Conservation (phyloP, 2,113 vertebrate species). For the Dasyprocta punctata region DNA sequence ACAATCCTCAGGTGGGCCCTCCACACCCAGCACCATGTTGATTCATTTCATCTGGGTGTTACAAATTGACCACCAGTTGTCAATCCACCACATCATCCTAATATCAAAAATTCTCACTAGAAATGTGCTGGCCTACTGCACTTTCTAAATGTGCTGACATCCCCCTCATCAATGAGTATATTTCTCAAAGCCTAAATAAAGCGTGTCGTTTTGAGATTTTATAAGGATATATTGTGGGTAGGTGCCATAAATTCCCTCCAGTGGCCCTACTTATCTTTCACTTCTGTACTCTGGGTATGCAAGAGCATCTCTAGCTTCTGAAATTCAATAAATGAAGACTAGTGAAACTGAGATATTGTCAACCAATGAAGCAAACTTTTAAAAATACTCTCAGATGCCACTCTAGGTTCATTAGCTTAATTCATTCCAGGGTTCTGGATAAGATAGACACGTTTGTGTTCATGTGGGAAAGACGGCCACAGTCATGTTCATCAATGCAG, state of each 20-base stretch:
- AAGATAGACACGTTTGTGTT: neutral
- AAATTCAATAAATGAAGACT: neutral
- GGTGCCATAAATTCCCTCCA: neutral
- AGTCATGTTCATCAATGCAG: neutral
- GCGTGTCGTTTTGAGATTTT: neutral
- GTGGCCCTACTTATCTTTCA: neutral
- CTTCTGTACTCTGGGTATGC: neutral
- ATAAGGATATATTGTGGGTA: neutral
- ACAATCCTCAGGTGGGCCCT: too few relatives aligned
- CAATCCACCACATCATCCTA: neutral
- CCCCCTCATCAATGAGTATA: neutral
- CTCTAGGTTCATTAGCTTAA: neutral
- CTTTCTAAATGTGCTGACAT: neutral
- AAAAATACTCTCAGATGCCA: neutral
- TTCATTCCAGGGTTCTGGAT: neutral
- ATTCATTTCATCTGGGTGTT: too few relatives aligned
- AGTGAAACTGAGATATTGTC: neutral
- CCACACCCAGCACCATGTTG: too few relatives aligned
- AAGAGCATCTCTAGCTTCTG: neutral
- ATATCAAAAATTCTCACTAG: neutral
- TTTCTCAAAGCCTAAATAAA: neutral
- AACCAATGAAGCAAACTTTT: neutral
- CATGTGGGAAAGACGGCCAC: neutral
- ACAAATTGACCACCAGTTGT: too few relatives aligned
- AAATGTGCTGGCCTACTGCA: neutral